Base-by-base conservation (phyloP, 2,797 vertebrate genomes). In the Trematomus bernacchii region DNA sequence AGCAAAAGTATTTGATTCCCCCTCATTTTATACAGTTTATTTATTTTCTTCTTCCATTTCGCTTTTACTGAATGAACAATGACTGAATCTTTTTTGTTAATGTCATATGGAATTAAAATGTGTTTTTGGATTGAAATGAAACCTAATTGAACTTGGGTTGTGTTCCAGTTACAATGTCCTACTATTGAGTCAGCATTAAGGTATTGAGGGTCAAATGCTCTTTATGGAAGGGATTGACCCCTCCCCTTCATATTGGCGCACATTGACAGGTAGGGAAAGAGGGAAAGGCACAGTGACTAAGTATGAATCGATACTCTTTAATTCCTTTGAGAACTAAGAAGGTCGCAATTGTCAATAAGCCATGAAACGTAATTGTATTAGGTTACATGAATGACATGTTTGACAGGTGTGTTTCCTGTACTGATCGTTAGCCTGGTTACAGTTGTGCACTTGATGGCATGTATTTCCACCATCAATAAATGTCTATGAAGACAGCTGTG, bases 21-120 rank as follows among this genome's bases (percentile, higher is more conserved):
- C 27, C n/a, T 79, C 7, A 40, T 76, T 91, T 88, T 79, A 80
- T 85, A 58, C 65, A 54, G 46, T 61, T 70, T 5, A 44, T 7
- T 93, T 92, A 91, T 93, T 91, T 91, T 84, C 59, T 70, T 86
- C 73, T 67, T 79, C 33, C 37, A 61, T 73, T 74, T 33, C 76
- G 10, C 48, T 83, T 85, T 74, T 65, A 84, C 58, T 73, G 42
- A 85, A 66, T 78, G 40, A 84, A 69, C 6, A 54, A 71, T 64
- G 54, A 63, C 65, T 76, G 62, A 67, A 71, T 40, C 54, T 77
- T 44, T 70, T 80, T 73, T 76, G 51, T 79, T 57, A 13, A 80
- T 58, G n/a, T 55, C 83, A 44, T 67, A 1, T 27, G 58, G 37
- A 81, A 66, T 61, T 61, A 5, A 65, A 70, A 66, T 44, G 62